Base-by-base conservation (phyloP, 1,140 invertebrate species). In the Drosophila cardini region DNA sequence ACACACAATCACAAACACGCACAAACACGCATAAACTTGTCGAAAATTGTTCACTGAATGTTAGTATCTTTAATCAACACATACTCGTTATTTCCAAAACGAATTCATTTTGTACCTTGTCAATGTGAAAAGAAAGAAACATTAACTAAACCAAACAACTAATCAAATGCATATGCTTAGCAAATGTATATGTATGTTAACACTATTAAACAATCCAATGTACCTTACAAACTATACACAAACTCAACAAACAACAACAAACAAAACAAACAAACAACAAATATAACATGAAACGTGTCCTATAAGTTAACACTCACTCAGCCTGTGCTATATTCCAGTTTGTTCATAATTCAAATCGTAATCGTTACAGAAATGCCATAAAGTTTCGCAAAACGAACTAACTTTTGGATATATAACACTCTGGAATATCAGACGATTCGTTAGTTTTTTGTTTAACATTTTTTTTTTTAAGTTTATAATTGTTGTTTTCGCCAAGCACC, bases 171-270 rank as follows among this genome's bases (percentile, higher is more conserved):
- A 9, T 65, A 55, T 65, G 50, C 61, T 45, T 30, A 30, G 43
- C 34, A 71, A 21, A 55, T 56, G 46, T 34, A 64, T 65, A 46
- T 34, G 46, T 48, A 38, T 57, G 78, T 71, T 73, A 62, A 84
- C 64, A 86, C 82, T 80, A 74, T 68, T 73, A 74, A 84, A 85
- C 82, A 85, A 78, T 86, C 81, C 78, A 86, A 84, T 81, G 81
- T 85, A 85, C 82, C 81, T 84, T 77, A 80, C 60, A 69, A 80
- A 26, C n/a, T 65, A 63, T 61, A 74, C n/a, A 73, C 30, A 57
- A 38, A 36, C 34, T 15, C 56, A 30, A 65, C 30, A 52, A 40
- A 50, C 34, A 21, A n/a, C 46, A 9, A 48, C 10, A 6, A 21
- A 67, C 57, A 79, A 52, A 70, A 34, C 67, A 55, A 55, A 26